Base-by-base conservation (phyloP, 1,140 invertebrate species). In the Drosophila navojoa region DNA sequence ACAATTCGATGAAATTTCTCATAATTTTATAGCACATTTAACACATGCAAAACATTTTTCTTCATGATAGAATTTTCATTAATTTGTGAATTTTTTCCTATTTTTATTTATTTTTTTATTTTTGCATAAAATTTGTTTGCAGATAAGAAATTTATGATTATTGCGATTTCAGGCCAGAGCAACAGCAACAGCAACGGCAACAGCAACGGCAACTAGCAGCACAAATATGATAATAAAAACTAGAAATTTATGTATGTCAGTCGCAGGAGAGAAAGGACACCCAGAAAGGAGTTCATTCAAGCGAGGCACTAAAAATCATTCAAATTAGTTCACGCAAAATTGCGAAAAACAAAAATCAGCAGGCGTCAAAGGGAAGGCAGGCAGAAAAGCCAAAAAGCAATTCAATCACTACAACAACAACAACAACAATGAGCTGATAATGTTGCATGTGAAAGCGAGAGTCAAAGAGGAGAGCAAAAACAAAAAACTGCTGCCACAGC, bases 211-310 rank as follows among this genome's bases (percentile, higher is more conserved):
- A 60, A 40, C 50, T 13, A 15, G n/a, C 57, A 55, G 71, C 16
- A 69, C 82, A 87, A 82, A 82, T 86, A 86, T 86, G 79, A 86
- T 82, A 86, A 87, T 86, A 86, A 87, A 59, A 86, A 69, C 69
- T 74, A 70, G 59, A 74, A 87, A 81, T 71, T 69, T 79, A 76
- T 77, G 64, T 57, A 9, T 10, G 69, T 44, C 66, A 77, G 55
- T 35, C 61, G 11, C 19, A 32, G 19, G 35, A 11, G 10, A 35
- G 27, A 60, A 47, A 16, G 7, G 2, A 1, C 10, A 4, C n/a
- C 11, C 27, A 5, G 4, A 44, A 22, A 57, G 53, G 16, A 45
- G 53, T 32, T 50, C 57, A 71, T 54, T 53, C 44, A 54, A 71
- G 58, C 67, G 55, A 38, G 55, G 47, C 71, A 68, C 60, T 61